Percentiles rank a stretch among this genome's conserved stretches.
Evolutionary conservation across 2,113 vertebrate species (phyloP).

Genomic region (Arothron firmamentum): DNA sequence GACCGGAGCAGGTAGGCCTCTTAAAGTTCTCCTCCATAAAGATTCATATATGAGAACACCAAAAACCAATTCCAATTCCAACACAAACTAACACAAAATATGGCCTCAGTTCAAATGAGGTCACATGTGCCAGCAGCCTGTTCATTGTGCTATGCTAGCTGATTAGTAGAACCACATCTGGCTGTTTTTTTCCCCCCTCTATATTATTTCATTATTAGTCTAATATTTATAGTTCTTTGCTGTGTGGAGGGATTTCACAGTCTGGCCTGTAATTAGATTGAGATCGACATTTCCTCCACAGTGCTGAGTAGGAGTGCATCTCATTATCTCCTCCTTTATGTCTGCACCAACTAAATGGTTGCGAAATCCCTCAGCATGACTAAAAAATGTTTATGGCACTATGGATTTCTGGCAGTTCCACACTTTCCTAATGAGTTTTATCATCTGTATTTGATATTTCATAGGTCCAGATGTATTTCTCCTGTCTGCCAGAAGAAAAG

Average conservation of each 20-base stretch:
- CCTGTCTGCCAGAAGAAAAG: slow-evolving; percentile 90
- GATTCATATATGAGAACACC: neutral
- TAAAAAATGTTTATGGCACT: too few relatives aligned
- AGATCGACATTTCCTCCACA: slow-evolving; percentile 43
- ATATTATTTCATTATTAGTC: slow-evolving; percentile 12
- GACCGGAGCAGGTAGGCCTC: slow-evolving; percentile 84
- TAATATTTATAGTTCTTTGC: slow-evolving; percentile 29
- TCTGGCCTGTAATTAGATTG: slow-evolving; percentile 26
- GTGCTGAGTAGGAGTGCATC: slow-evolving; percentile 19
- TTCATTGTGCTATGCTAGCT: neutral
- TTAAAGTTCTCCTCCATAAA: neutral
- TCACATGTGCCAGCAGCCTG: slow-evolving; percentile 5
- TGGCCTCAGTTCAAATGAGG: slow-evolving; percentile 24
- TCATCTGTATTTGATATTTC: neutral
- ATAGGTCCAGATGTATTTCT: slow-evolving; percentile 93
- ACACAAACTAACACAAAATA: slow-evolving; percentile 3
- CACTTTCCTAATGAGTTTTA: neutral
- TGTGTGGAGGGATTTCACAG: slow-evolving; percentile 36
- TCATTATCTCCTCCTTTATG: neutral
- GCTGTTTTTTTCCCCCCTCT: neutral
- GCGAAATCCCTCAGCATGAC: too few relatives aligned
- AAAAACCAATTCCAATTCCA: slow-evolving; percentile 5
- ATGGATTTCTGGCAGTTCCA: neutral
- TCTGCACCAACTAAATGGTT: neutral
- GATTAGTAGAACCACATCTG: slow-evolving; percentile 42